phyloP scores from a whole-genome alignment of 2,797 vertebrate species.

The Anguilla pacifica region DNA sequence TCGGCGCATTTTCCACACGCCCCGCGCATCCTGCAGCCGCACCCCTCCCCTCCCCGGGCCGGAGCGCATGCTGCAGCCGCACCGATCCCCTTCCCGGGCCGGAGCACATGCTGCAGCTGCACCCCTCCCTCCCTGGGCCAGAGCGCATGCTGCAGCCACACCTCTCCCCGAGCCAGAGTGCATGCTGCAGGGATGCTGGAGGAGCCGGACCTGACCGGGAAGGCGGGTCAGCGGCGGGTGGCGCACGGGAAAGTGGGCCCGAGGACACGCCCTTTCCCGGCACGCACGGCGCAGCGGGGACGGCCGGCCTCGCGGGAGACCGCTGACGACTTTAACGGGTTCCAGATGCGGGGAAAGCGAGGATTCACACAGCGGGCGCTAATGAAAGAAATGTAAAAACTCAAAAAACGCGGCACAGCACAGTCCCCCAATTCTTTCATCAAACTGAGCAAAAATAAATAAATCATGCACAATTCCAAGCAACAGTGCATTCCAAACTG shows the following conservation, averaged over 20 bases:
- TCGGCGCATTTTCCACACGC: too few species aligned
- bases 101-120: too few species aligned
- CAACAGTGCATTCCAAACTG: too few species aligned
- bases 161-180: too few species aligned
- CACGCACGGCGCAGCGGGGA: background rate
- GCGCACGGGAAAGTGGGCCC: background rate
- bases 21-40: too few species aligned
- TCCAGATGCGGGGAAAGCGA: conserved; percentile 16
- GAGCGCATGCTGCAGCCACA: too few species aligned
- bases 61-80: too few species aligned
- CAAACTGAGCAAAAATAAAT: background rate
- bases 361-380: background rate
- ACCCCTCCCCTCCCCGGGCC: background rate
- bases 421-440: background rate
- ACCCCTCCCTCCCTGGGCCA: too few species aligned
- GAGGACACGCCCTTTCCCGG: background rate
- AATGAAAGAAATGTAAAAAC: background rate
- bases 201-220: too few species aligned
- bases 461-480: background rate
- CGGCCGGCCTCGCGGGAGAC: background rate
- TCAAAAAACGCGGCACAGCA: background rate
- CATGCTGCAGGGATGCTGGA: too few species aligned
- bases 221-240: too few species aligned
- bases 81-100: too few species aligned
- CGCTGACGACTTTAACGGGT: conserved; percentile 3